These are phyloP conservation scores for Hydractinia symbiolongicarpus DNA, from an alignment of 30 jellyfish, hydroid and myxozoan species.

Conservation along the genomic window DNA sequence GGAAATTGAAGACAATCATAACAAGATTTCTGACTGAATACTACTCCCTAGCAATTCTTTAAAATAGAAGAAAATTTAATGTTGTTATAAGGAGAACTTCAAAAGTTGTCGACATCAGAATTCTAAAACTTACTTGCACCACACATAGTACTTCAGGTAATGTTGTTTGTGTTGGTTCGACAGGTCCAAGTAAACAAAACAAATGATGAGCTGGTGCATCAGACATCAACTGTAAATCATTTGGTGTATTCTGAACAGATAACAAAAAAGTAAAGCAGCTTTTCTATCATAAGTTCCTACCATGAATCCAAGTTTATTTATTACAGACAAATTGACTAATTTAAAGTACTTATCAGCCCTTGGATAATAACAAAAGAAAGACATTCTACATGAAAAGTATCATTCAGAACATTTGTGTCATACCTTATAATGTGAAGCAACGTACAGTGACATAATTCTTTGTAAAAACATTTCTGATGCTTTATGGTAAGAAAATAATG, in stretches of 20 bases:
- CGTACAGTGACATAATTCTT: constrained; percentile 86
- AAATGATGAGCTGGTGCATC: constrained; percentile 99
- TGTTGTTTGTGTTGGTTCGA: constrained; percentile 64
- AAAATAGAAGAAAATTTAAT: background rate
- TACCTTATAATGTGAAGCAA: constrained; percentile 97
- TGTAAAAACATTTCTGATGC: constrained; percentile 93
- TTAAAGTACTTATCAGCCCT: too few species aligned
- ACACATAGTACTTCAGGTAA: constrained; percentile 96
- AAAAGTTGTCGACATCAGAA: background rate
- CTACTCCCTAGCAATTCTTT: too few species aligned
- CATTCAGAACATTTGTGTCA: background rate
- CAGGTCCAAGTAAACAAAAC: constrained; percentile 94
- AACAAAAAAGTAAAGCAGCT: background rate
- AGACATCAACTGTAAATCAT: constrained; percentile 94
- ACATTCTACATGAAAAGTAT: too few species aligned
- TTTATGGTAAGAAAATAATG: constrained; percentile 95
- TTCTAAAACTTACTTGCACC: constrained; percentile 56
- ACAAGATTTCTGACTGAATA: too few species aligned
- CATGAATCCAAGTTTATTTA: too few species aligned
- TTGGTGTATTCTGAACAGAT: constrained; percentile 77
- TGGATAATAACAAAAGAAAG: too few species aligned
- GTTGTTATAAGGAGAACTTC: background rate
- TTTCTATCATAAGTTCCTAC: too few species aligned
- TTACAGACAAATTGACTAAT: too few species aligned
- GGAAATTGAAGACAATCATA: too few species aligned